Percentiles rank a stretch among this genome's conserved stretches.
Conservation (phyloP, 2,797 vertebrate species). For the Garrulus glandarius region DNA sequence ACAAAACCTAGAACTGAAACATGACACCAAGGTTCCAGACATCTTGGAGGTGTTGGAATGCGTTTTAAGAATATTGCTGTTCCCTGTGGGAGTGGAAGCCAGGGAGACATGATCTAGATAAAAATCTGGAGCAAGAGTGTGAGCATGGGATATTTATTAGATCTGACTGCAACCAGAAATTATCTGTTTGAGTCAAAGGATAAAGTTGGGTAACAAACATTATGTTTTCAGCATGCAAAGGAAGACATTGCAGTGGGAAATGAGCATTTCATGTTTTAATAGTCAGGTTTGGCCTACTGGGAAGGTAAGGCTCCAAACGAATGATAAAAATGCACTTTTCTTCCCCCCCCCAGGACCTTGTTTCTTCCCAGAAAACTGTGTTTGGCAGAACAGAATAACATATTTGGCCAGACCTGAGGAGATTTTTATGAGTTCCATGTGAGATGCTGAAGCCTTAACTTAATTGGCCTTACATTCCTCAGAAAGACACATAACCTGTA, state of each 20-base stretch:
- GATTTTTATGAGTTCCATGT: conserved; percentile 12
- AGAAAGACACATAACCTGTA: neutral
- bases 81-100: neutral
- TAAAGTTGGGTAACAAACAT: neutral
- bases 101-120: neutral
- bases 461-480: neutral
- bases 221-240: neutral
- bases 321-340: neutral
- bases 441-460: neutral
- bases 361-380: neutral
- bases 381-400: neutral
- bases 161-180: neutral
- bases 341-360: neutral
- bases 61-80: neutral
- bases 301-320: neutral
- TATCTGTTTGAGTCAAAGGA: neutral
- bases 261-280: neutral
- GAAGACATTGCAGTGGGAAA: neutral
- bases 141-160: neutral
- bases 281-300: neutral
- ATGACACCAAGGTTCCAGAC: neutral
- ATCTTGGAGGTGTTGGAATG: neutral
- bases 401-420: neutral
- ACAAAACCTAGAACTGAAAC: neutral
- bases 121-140: neutral